Evolutionary conservation across 2,113 vertebrate genomes (phyloP), one percentile per base, ranked within the genome.

Genomic region (Cinclus mexicanus): DNA sequence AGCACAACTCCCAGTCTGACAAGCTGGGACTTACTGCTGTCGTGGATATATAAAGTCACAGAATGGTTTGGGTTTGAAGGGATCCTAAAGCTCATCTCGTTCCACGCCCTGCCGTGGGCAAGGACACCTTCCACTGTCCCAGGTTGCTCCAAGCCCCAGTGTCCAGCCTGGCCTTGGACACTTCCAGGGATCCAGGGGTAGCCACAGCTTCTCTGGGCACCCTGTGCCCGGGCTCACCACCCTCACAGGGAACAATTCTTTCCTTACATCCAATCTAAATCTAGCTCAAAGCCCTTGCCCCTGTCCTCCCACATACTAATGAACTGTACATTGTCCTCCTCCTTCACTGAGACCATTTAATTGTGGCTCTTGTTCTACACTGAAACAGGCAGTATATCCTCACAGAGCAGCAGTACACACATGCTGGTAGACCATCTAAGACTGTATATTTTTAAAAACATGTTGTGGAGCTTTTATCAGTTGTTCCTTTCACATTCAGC

Each of bases 81-180:
- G 3, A 49, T 21, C 7, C 7, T 9, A 61, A 42, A 61, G 4
- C 1, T 11, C 25, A 35, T 35, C 11, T 7, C 0, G 0, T 76
- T 47, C 47, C 25, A 22, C 0, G 3, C 11, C 1, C 3, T 65
- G 12, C 37, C 10, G 24, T 11, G n/a, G 10, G 8, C n/a, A 76
- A 29, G 21, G 31, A 49, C 35, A 28, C 3, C 7, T 77, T 14
- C 22, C 31, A 42, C 25, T 4, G 1, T 0, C 7, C 22, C 56
- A 77, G 8, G 6, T 0, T 33, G 15, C 31, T 44, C 49, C 29
- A 70, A 83, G 4, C 18, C 29, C 35, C 35, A 37, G 8, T 0
- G 0, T 63, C 26, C 71, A 69, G 0, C 6, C n/a, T 41, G 46
- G 25, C 21, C 22, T 37, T 14, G 56, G 14, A 3, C 26, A 37